Percentiles rank a stretch among this genome's conserved stretches.
Conservation (phyloP, 1,140 invertebrate genomes). For the Panagrolaimus sp. region DNA sequence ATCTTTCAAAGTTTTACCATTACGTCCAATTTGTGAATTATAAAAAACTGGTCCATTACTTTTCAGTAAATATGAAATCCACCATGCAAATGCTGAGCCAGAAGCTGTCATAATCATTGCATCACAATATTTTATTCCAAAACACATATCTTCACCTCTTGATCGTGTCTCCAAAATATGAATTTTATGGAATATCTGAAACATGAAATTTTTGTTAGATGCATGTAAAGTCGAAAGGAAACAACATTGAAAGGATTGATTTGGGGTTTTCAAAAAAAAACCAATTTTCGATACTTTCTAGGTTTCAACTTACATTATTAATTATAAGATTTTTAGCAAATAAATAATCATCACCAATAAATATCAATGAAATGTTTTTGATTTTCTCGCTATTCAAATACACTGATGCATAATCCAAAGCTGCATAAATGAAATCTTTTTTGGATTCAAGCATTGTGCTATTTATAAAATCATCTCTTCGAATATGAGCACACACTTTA, state of each 20-base stretch:
- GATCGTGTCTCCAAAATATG: background rate
- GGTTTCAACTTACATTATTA: background rate
- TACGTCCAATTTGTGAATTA: background rate
- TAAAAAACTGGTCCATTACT: background rate
- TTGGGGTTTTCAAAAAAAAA: no score
- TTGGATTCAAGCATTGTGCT: background rate
- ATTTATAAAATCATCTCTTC: background rate
- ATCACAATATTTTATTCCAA: slow-evolving; percentile 8
- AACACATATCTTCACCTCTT: background rate
- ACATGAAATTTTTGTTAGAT: background rate
- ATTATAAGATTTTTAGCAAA: background rate
- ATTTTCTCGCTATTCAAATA: no score
- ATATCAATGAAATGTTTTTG: no score
- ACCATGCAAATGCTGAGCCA: background rate
- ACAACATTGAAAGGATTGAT: no score
- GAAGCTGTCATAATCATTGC: background rate
- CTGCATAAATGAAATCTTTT: background rate
- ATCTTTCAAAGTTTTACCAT: background rate
- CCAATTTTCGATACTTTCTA: no score
- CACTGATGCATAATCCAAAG: background rate
- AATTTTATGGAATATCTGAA: background rate
- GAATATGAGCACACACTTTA: background rate
- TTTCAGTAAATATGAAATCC: background rate
- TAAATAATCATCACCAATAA: no score
- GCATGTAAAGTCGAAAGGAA: no score